Evolutionary conservation across 2,113 vertebrate species (phyloP).

Genomic region (Pyxicephalus adspersus): DNA sequence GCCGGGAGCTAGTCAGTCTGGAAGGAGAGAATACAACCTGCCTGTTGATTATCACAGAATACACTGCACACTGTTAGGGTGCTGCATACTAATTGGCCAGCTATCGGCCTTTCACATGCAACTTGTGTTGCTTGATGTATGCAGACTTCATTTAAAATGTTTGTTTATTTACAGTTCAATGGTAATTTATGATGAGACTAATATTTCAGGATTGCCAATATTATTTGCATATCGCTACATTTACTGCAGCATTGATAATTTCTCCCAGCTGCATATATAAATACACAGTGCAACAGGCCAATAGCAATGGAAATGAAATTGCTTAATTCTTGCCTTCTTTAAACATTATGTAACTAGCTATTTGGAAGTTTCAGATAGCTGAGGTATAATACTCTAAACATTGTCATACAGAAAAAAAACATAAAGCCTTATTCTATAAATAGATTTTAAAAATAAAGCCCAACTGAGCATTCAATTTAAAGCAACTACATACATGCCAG

Average conservation of each 20-base stretch:
- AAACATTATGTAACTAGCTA: background rate
- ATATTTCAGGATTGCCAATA: constrained; percentile 41
- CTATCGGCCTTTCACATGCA: constrained; percentile 41
- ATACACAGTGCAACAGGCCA: background rate
- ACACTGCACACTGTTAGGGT: constrained; percentile 30
- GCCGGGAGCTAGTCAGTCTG: constrained; percentile 53
- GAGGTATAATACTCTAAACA: background rate
- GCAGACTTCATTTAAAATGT: constrained; percentile 34
- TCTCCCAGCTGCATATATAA: constrained; percentile 17
- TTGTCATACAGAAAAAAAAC: background rate
- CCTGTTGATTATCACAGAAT: constrained; percentile 49
- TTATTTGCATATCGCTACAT: constrained; percentile 31
- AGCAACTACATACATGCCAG: no score
- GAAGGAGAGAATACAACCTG: constrained; percentile 50
- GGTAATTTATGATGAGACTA: constrained; percentile 41
- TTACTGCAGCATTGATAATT: constrained; percentile 33
- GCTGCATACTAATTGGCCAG: constrained; percentile 48
- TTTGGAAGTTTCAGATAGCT: background rate
- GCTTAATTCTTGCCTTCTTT: background rate
- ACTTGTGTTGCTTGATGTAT: constrained; percentile 44
- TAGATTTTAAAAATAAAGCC: no score
- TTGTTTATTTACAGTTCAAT: constrained; percentile 45
- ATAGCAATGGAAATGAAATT: background rate
- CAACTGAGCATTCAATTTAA: no score
- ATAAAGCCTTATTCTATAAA: no score